Conservation (phyloP, 2,113 vertebrate species). For the Cathartes aura region DNA sequence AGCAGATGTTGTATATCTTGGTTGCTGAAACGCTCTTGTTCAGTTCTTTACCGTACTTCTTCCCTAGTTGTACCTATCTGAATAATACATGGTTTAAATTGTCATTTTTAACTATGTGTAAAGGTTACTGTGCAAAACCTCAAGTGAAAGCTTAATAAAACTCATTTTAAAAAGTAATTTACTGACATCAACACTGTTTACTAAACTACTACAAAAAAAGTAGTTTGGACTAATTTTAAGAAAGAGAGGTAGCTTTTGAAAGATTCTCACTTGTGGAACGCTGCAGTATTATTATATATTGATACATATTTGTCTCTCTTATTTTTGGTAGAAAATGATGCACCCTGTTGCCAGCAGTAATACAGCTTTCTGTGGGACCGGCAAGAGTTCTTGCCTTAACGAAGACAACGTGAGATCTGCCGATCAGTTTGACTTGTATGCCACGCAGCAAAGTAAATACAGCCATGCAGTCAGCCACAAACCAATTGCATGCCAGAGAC, state of each 20-base stretch:
- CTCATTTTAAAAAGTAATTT: not conserved
- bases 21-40: not conserved
- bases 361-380: conserved; percentile 89
- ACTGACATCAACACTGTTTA: not conserved
- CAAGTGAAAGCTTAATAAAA: not conserved
- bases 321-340: conserved; percentile 90
- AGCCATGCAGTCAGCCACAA: conserved; percentile 87
- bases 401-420: conserved; percentile 88
- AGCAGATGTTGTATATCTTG: not conserved
- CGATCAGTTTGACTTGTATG: conserved; percentile 91
- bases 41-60: not conserved
- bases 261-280: not conserved
- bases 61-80: not conserved
- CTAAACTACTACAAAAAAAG: not conserved
- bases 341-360: conserved; percentile 90
- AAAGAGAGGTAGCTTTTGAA: not conserved
- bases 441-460: conserved; percentile 89
- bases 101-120: not conserved
- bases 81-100: not conserved
- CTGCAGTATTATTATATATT: not conserved
- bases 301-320: conserved; percentile 52
- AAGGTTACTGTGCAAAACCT: not conserved
- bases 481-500: conserved; percentile 89
- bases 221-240: not conserved
- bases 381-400: conserved; percentile 90